Evolutionary conservation across 2,888 invertebrate genomes (phyloP).

Genomic region (Deroplatys truncata): DNA sequence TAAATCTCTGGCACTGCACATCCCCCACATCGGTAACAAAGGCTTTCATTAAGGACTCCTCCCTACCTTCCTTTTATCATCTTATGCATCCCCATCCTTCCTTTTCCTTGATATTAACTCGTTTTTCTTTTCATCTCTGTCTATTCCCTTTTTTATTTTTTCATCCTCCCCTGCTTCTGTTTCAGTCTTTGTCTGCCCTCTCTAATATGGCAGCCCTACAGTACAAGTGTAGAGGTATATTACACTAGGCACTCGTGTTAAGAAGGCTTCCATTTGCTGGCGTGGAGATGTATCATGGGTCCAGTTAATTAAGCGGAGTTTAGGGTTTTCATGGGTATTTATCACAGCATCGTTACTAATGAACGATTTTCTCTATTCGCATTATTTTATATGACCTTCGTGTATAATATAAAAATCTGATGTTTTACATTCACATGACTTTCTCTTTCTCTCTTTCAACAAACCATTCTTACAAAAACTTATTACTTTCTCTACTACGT

Average conservation of each 20-base stretch:
- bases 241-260: background rate
- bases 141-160: background rate
- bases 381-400: too few species aligned
- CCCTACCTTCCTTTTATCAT: background rate
- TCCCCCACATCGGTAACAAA: background rate
- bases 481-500: too few species aligned
- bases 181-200: background rate
- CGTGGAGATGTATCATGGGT: too few species aligned
- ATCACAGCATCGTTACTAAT: too few species aligned
- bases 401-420: too few species aligned
- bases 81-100: background rate
- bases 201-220: background rate
- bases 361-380: too few species aligned
- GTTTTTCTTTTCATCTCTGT: background rate
- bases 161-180: background rate
- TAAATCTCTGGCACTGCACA: background rate
- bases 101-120: background rate
- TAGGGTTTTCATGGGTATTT: too few species aligned
- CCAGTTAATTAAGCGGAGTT: too few species aligned
- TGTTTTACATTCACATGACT: too few species aligned
- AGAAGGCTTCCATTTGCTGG: too few species aligned
- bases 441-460: too few species aligned
- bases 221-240: background rate
- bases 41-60: conserved; percentile 9
- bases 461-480: too few species aligned